Base-by-base conservation (phyloP, 2,888 invertebrate genomes). In the Dynastes tityus region DNA sequence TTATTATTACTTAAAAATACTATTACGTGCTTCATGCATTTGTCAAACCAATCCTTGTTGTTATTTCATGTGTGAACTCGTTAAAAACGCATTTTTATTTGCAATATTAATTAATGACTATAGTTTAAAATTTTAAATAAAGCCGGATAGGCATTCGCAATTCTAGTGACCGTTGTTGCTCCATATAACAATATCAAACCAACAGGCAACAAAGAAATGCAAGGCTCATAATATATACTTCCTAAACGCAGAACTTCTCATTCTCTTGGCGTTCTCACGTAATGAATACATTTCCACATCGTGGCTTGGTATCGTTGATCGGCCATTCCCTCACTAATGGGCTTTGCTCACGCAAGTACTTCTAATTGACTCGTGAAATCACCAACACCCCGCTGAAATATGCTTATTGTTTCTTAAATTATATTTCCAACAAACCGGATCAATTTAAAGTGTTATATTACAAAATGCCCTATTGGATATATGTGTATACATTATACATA, bases 291-390 rank as follows among this genome's bases (percentile, higher is more conserved):
- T 74, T 74, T 61, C 63, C 73, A 55, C 73, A 49, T 74, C 73
- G 73, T 74, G 61, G 63, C 45, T 45, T 49, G 73, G 73, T 74
- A 74, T 74, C 73, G 73, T 63, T 61, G 63, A 63, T 74, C 73
- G 73, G 61, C 49, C 77, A 79, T 82, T 81, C 80, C 79, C 79
- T 76, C 81, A 81, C 85, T 88, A 88, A 88, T 88, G 87, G 87
- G 85, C 83, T 82, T 80, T 84, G 82, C 86, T 85, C 88, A 88
- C 88, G 88, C 88, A 80, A 86, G 85, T 82, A 80, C 82, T 83
- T 85, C 87, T 88, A 88, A 88, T 88, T 88, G 88, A 88, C 88
- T 88, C 86, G 86, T 87, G 87, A 87, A 87, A 86, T 86, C 85
- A 83, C 86, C 85, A 86, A 85, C 85, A 83, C 84, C 84, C 84